These are phyloP conservation scores for Bufo bufo DNA, from an alignment of 2,113 vertebrate genomes.

Conservation along the genomic window DNA sequence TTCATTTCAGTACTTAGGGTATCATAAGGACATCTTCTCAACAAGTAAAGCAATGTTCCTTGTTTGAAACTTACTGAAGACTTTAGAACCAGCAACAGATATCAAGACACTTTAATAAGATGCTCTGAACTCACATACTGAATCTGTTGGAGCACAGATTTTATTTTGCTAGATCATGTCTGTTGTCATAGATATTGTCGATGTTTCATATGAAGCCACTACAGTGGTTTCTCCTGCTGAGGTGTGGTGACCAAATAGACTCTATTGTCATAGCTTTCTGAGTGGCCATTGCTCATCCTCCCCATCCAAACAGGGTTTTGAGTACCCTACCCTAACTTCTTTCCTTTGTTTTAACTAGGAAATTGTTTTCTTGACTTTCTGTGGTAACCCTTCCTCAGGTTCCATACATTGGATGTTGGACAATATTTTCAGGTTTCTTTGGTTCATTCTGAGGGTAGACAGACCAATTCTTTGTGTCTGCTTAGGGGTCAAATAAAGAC, in stretches of 20 bases:
- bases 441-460: too few species aligned
- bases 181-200: not conserved
- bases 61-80: not conserved
- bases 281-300: not conserved
- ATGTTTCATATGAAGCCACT: not conserved
- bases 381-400: too few species aligned
- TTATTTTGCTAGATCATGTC: not conserved
- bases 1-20: slow-evolving; percentile 21
- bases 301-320: too few species aligned
- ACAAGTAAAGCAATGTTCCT: slow-evolving; percentile 13
- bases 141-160: not conserved
- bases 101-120: not conserved
- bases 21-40: slow-evolving; percentile 41
- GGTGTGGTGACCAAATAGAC: not conserved
- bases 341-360: too few species aligned
- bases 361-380: too few species aligned
- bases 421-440: too few species aligned
- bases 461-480: too few species aligned
- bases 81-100: not conserved
- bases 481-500: too few species aligned
- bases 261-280: not conserved
- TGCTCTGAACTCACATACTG: not conserved
- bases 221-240: not conserved
- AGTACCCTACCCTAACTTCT: too few species aligned
- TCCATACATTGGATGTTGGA: too few species aligned